A percentile compares a stretch with the other conserved stretches of the same genome.
Conservation (phyloP, 92 coral and sea anemone genomes). For the Palythoa grandis region DNA sequence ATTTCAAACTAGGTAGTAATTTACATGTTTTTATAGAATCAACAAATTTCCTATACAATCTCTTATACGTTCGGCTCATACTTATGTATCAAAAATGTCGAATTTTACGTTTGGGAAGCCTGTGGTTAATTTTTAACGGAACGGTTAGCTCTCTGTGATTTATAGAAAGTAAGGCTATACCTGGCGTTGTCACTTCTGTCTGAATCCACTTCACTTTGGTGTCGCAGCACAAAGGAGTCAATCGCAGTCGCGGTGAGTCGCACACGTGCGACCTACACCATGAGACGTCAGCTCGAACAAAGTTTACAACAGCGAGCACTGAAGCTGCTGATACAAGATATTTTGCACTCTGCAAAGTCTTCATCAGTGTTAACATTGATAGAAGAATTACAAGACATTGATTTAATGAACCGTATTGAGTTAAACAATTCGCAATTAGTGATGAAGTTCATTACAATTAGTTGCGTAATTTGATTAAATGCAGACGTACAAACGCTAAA, state of each 20-base stretch:
- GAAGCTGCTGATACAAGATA: background rate
- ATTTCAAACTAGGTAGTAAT: too few species aligned
- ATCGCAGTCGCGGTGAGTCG: background rate
- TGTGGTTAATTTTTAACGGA: too few species aligned
- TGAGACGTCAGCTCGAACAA: background rate
- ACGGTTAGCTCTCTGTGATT: background rate
- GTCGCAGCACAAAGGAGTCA: conserved; percentile 31
- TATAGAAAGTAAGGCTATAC: background rate
- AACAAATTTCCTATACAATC: too few species aligned
- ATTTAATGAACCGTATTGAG: background rate
- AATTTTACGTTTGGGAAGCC: too few species aligned
- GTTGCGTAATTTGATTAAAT: background rate
- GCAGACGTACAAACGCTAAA: background rate
- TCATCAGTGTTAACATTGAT: background rate
- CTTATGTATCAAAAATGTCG: too few species aligned
- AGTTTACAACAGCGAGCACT: background rate
- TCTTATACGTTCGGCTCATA: too few species aligned
- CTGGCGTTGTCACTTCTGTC: conserved; percentile 33
- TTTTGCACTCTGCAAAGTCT: background rate
- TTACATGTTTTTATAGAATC: too few species aligned
- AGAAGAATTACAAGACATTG: too few species aligned
- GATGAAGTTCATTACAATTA: conserved; percentile 12
- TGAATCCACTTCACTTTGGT: conserved; percentile 39
- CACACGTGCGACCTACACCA: background rate
- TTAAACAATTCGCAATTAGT: background rate